Conservation (phyloP, 2,113 vertebrate species). For the Lepidiolamprologus cunningtoni region DNA sequence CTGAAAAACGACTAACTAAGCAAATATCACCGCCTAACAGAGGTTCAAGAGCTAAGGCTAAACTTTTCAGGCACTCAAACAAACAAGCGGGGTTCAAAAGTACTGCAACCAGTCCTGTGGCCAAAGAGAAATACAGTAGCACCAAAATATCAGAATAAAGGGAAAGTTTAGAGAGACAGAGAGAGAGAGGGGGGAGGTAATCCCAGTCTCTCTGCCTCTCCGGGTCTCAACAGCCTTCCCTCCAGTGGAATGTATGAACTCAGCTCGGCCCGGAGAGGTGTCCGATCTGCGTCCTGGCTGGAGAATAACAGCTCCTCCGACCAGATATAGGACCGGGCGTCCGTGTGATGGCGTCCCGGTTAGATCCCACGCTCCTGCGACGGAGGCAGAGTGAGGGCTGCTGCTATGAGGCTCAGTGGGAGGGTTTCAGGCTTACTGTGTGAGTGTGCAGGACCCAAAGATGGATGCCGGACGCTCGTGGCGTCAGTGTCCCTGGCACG, state of each 20-base stretch:
- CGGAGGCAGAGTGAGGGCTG: slow-evolving; percentile 1
- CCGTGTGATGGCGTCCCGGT: neutral
- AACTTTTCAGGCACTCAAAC: neutral
- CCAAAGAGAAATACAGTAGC: slow-evolving; percentile 54
- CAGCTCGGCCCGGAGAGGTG: slow-evolving; percentile 3
- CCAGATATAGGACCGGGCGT: neutral
- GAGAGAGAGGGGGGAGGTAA: neutral
- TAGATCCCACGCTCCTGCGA: neutral
- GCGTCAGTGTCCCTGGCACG: slow-evolving; percentile 90
- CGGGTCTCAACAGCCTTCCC: slow-evolving; percentile 38
- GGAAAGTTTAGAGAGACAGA: slow-evolving; percentile 1
- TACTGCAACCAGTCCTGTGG: slow-evolving; percentile 46
- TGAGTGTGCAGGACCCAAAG: slow-evolving; percentile 10
- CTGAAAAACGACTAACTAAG: neutral
- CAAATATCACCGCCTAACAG: slow-evolving; percentile 28
- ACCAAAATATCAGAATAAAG: slow-evolving; percentile 57
- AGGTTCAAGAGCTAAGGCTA: neutral
- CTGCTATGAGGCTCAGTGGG: slow-evolving; percentile 34
- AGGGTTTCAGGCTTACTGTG: slow-evolving; percentile 24
- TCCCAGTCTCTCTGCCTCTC: neutral
- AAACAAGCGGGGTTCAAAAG: neutral
- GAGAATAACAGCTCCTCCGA: neutral
- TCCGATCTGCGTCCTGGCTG: neutral
- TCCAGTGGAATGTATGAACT: slow-evolving; percentile 60
- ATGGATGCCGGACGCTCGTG: neutral